Evolutionary conservation across 2,113 vertebrate species (phyloP).

Genomic region (Hippolais icterina): DNA sequence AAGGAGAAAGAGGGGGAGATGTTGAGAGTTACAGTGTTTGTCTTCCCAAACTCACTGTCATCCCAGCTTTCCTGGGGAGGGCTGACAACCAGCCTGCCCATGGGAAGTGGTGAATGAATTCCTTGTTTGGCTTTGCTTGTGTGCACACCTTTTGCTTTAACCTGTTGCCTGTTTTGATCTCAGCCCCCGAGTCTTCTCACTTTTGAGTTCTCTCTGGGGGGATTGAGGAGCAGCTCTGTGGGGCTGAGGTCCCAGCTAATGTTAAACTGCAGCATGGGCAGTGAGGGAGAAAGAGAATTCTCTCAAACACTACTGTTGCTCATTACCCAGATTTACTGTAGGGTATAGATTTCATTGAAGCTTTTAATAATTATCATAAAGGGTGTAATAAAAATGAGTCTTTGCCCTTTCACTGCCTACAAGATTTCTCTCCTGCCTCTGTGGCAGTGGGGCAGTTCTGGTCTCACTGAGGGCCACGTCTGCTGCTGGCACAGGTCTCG

Average conservation of each 20-base stretch:
- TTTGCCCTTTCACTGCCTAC: neutral
- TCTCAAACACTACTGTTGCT: neutral
- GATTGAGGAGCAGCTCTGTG: neutral
- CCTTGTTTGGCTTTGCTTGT: neutral
- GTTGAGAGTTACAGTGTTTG: neutral
- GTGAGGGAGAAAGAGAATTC: neutral
- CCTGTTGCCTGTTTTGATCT: neutral
- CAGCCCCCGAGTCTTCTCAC: neutral
- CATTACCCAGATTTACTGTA: neutral
- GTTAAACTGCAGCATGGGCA: neutral
- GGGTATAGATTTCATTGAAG: neutral
- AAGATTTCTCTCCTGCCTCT: neutral
- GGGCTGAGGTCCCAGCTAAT: neutral
- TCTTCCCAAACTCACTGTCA: neutral
- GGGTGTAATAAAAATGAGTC: slow-evolving; percentile 19
- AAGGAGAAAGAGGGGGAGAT: neutral
- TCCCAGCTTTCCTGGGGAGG: neutral
- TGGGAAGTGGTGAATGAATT: neutral
- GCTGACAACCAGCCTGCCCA: neutral
- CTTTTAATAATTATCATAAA: slow-evolving; percentile 28
- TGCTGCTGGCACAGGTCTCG: neutral
- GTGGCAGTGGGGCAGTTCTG: neutral
- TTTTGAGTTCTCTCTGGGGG: neutral
- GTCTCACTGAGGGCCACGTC: rapidly evolving
- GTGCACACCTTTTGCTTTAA: neutral